Evolutionary conservation across 2,113 vertebrate genomes (phyloP).

Genomic region (Hymenochirus boettgeri): DNA sequence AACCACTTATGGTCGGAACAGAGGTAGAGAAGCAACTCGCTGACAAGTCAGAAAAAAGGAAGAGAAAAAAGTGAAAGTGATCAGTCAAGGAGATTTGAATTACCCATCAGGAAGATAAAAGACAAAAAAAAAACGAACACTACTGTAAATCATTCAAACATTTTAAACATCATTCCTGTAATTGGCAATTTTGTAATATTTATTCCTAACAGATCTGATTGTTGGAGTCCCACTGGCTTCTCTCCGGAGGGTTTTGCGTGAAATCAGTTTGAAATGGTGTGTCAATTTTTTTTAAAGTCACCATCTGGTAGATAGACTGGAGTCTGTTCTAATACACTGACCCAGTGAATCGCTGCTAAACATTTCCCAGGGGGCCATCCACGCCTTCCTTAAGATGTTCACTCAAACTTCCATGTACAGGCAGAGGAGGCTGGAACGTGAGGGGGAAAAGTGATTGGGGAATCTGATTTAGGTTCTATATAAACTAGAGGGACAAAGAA

Average conservation of each 20-base stretch:
- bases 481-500: conserved; percentile 3
- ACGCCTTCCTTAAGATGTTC: conserved; percentile 52
- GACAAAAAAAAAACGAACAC: conserved; percentile 13
- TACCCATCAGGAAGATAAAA: conserved; percentile 45
- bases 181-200: conserved; percentile 99
- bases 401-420: conserved; percentile 37
- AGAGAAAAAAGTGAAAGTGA: conserved; percentile 36
- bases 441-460: conserved; percentile 37
- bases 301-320: conserved; percentile 94
- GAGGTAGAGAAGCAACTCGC: conserved; percentile 3
- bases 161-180: conserved; percentile 90
- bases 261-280: conserved; percentile 98
- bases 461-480: conserved; percentile 14
- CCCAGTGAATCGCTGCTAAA: conserved; percentile 78
- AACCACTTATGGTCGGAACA: conserved; percentile 10
- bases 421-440: conserved; percentile 46
- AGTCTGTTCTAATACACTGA: conserved; percentile 76
- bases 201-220: conserved; percentile 93
- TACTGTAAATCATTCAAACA: conserved; percentile 74
- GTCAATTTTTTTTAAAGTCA: conserved; percentile 91
- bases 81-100: conserved; percentile 48
- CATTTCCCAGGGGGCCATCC: conserved; percentile 73
- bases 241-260: conserved; percentile 88
- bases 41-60: conserved; percentile 30
- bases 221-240: conserved; percentile 72